Conservation (phyloP, 2,797 vertebrate species). For the Premnoplex brunnescens region DNA sequence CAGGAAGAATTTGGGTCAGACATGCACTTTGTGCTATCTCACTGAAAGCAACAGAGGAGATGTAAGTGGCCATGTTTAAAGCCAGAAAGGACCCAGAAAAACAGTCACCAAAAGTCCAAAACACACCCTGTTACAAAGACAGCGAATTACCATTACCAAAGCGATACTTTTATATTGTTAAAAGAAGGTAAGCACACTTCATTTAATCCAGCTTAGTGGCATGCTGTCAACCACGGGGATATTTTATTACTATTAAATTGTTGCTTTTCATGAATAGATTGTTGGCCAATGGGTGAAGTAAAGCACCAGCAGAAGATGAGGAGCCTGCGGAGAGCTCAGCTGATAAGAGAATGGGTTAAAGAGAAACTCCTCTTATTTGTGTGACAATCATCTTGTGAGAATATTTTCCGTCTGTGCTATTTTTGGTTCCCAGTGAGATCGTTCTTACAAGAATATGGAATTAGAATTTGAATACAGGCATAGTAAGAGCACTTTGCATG, state of each 20-base stretch:
- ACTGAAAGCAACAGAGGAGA: background rate
- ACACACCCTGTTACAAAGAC: background rate
- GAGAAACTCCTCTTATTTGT: conserved; percentile 53
- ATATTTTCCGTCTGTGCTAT: conserved; percentile 61
- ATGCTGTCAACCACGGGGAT: background rate
- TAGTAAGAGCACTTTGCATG: conserved; percentile 38
- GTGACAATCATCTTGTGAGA: conserved; percentile 58
- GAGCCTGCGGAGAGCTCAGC: conserved; percentile 19
- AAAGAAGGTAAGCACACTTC: conserved; percentile 15
- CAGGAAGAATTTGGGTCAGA: background rate
- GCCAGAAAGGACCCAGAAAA: background rate
- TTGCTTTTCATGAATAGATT: background rate
- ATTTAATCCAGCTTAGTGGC: conserved; percentile 29
- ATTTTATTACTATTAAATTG: conserved; percentile 7
- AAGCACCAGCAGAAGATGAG: background rate
- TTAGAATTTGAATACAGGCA: conserved; percentile 63
- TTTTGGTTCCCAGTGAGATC: conserved; percentile 58
- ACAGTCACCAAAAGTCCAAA: background rate
- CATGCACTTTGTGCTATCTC: background rate
- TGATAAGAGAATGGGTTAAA: conserved; percentile 65
- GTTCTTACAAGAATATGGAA: conserved; percentile 55
- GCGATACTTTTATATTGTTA: background rate
- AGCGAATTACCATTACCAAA: background rate
- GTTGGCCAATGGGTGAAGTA: conserved; percentile 1
- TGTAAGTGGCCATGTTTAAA: background rate